Percentiles rank a stretch among this genome's conserved stretches.
phyloP scores from a whole-genome alignment of 2,113 vertebrate species.

The Rutilus rutilus region DNA sequence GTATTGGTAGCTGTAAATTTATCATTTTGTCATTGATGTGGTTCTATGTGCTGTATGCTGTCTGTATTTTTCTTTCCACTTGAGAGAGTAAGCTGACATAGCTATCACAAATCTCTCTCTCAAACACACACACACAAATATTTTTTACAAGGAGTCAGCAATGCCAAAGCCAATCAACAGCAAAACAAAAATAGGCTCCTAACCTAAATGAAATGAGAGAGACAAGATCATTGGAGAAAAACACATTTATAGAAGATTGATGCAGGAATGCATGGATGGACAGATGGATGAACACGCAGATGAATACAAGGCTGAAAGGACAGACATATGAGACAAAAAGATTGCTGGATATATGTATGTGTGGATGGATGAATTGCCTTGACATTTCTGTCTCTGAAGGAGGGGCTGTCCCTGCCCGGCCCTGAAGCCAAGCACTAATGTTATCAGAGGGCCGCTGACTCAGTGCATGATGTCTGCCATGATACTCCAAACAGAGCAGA shows the following conservation, averaged over 20 bases:
- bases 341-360: constrained; percentile 19
- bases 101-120: constrained; percentile 36
- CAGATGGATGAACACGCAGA: constrained; percentile 36
- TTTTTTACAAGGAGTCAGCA: constrained; percentile 53
- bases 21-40: not conserved
- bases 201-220: constrained; percentile 44
- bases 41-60: not conserved
- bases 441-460: constrained; percentile 28
- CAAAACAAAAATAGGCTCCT: constrained; percentile 31
- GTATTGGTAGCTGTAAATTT: not conserved
- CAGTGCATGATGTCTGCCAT: constrained; percentile 35
- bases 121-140: not conserved
- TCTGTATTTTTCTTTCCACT: constrained; percentile 8
- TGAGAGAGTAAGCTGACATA: constrained; percentile 25
- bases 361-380: constrained; percentile 16
- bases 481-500: constrained; percentile 34
- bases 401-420: constrained; percentile 2
- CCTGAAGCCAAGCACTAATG: constrained; percentile 39
- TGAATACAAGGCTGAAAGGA: constrained; percentile 19
- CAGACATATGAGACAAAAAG: constrained; percentile 11
- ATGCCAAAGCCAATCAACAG: constrained; percentile 51
- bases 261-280: constrained; percentile 16
- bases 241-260: constrained; percentile 25
- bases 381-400: constrained; percentile 34
- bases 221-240: constrained; percentile 1